Evolutionary conservation across 2,797 vertebrate species (phyloP).

Genomic region (Benthosema pterotum): DNA sequence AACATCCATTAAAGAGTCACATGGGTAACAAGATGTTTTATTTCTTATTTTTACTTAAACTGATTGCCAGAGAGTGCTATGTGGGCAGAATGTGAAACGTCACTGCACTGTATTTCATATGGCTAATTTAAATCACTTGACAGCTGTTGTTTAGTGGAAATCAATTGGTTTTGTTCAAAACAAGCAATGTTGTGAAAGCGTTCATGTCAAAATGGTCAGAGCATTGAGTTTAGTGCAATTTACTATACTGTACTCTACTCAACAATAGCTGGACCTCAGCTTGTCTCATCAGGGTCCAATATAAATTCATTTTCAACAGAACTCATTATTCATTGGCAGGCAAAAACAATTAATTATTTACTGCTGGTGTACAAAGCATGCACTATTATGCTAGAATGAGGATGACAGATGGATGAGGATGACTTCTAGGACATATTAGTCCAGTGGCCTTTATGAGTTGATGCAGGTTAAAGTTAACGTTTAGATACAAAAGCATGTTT

Average conservation of each 20-base stretch:
- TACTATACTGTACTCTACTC: slow-evolving; percentile 37
- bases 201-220: slow-evolving; percentile 45
- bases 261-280: slow-evolving; percentile 52
- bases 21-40: too few species aligned
- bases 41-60: slow-evolving; percentile 9
- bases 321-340: slow-evolving; percentile 68
- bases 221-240: slow-evolving; percentile 55
- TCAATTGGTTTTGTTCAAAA: slow-evolving; percentile 4
- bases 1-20: slow-evolving; percentile 1
- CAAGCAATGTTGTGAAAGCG: background rate
- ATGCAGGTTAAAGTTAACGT: slow-evolving; percentile 36
- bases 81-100: background rate
- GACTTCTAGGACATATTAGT: slow-evolving; percentile 39
- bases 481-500: slow-evolving; percentile 29
- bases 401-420: slow-evolving; percentile 65
- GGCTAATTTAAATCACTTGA: too few species aligned
- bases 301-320: slow-evolving; percentile 60
- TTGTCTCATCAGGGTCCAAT: slow-evolving; percentile 66
- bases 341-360: slow-evolving; percentile 61
- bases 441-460: slow-evolving; percentile 26
- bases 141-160: background rate
- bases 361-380: slow-evolving; percentile 40
- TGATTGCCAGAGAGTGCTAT: slow-evolving; percentile 1
- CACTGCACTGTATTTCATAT: slow-evolving; percentile 3
- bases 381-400: slow-evolving; percentile 43